Evolutionary conservation across 1,140 invertebrate genomes (phyloP).

Genomic region (Triops longicaudatus): DNA sequence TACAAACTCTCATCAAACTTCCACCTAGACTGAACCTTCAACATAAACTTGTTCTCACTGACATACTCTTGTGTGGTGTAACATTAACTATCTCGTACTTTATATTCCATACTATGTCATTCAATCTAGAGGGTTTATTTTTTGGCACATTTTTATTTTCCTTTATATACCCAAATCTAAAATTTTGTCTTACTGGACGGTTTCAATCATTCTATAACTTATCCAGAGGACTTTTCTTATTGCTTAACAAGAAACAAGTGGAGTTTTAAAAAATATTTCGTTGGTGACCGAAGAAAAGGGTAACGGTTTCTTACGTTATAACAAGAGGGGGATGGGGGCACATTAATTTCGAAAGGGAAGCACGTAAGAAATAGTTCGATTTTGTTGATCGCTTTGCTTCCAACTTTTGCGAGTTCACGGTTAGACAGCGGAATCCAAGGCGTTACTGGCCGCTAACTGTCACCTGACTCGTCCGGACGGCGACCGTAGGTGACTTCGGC

Average conservation of each 20-base stretch:
- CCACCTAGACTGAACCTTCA: too few relatives aligned
- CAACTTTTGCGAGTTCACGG: neutral
- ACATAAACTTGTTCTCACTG: too few relatives aligned
- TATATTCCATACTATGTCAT: too few relatives aligned
- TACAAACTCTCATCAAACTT: too few relatives aligned
- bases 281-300: neutral
- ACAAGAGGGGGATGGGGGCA: too few relatives aligned
- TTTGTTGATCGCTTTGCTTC: neutral
- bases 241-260: neutral
- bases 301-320: neutral
- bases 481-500: conserved; percentile 71
- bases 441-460: conserved; percentile 35
- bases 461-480: conserved; percentile 75
- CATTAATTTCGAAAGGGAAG: neutral
- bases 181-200: neutral
- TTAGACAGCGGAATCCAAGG: neutral
- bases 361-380: neutral
- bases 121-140: too few relatives aligned
- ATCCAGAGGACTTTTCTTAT: neutral
- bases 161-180: neutral
- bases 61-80: too few relatives aligned
- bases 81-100: too few relatives aligned
- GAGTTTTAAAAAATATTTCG: neutral
- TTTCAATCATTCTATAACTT: neutral
- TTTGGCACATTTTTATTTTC: neutral